Evolutionary conservation across 2,113 vertebrate species (phyloP).

Genomic region (Anser brachyrhynchus): DNA sequence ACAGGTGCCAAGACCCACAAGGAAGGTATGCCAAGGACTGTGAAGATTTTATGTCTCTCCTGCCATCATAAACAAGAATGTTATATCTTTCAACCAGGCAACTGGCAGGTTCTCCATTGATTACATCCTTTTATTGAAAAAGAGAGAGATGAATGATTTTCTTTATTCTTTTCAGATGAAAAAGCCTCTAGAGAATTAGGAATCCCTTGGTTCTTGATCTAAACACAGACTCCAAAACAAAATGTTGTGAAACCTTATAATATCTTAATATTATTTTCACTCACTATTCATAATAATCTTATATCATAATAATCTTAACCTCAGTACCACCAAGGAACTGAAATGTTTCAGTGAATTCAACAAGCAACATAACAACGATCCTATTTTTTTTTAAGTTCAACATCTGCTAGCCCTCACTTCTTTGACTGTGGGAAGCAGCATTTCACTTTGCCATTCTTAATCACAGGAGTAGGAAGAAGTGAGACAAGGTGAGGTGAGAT

Average conservation of each 20-base stretch:
- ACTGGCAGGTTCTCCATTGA: background rate
- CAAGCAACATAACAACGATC: background rate
- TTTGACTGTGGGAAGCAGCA: background rate
- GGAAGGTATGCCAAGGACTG: conserved; percentile 24
- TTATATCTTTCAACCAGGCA: conserved; percentile 24
- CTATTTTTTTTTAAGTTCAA: background rate
- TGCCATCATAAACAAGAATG: conserved; percentile 49
- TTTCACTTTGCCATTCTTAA: background rate
- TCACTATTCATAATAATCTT: background rate
- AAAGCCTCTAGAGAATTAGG: background rate
- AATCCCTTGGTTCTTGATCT: background rate
- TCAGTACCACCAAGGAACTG: background rate
- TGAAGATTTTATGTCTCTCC: conserved; percentile 24
- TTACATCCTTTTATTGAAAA: conserved; percentile 19
- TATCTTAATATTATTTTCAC: background rate
- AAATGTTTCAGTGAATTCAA: background rate
- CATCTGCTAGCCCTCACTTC: background rate
- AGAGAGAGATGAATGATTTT: conserved; percentile 23
- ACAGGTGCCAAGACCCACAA: conserved; percentile 46
- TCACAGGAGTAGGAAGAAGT: background rate
- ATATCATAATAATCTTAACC: background rate
- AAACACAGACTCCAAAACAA: background rate
- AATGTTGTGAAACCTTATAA: background rate
- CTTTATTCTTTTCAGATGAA: conserved; percentile 21
- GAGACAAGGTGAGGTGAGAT: background rate